Evolutionary conservation across 2,888 invertebrate species (phyloP).

Genomic region (Torymus tubicola): DNA sequence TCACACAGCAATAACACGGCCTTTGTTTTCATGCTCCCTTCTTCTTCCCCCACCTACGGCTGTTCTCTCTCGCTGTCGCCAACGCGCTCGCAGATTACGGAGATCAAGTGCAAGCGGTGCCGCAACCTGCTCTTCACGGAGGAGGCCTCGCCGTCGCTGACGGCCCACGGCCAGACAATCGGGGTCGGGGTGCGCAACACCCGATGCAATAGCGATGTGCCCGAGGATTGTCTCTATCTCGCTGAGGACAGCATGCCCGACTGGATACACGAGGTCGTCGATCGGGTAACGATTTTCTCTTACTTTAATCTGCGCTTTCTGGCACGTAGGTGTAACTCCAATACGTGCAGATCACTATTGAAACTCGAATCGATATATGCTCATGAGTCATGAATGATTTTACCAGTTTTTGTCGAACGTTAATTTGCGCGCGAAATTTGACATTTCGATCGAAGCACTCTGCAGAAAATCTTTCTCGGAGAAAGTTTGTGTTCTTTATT

Average conservation of each 20-base stretch:
- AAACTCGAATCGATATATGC: too few relatives aligned
- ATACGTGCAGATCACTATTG: too few relatives aligned
- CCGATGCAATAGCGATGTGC: constrained; percentile 63
- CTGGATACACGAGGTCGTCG: constrained; percentile 64
- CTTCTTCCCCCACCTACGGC: neutral
- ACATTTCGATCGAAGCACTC: too few relatives aligned
- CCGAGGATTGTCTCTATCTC: constrained; percentile 64
- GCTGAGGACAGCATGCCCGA: constrained; percentile 65
- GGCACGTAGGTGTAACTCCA: too few relatives aligned
- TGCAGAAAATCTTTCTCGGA: too few relatives aligned
- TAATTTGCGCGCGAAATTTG: too few relatives aligned
- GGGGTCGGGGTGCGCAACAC: constrained; percentile 57
- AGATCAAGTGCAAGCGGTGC: constrained; percentile 66
- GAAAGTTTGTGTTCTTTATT: too few relatives aligned
- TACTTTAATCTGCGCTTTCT: neutral
- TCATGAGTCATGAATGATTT: too few relatives aligned
- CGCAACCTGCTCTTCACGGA: constrained; percentile 65
- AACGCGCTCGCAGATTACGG: constrained; percentile 61
- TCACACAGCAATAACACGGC: neutral
- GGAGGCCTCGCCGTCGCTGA: constrained; percentile 64
- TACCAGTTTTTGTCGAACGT: too few relatives aligned
- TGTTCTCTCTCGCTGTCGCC: neutral
- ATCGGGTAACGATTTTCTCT: constrained; percentile 56
- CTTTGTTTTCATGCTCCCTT: neutral
- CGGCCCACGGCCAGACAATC: constrained; percentile 62